These are phyloP conservation scores for Tor tambroides DNA, from an alignment of 2,113 vertebrate species.

Conservation along the genomic window DNA sequence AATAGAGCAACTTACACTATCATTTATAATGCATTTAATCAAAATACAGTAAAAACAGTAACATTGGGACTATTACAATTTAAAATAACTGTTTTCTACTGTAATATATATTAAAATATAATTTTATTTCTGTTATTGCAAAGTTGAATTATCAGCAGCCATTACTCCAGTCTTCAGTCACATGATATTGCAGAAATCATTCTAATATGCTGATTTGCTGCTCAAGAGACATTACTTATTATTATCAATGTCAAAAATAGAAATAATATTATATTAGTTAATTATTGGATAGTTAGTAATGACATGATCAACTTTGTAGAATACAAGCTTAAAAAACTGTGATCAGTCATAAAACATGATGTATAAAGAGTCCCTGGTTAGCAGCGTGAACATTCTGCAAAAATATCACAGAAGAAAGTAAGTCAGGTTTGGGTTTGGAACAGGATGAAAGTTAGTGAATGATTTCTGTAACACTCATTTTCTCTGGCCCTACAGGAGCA, in stretches of 20 bases:
- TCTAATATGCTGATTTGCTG: too few relatives aligned
- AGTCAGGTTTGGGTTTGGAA: not conserved
- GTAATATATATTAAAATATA: not conserved
- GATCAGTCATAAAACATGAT: not conserved
- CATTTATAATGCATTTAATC: not conserved
- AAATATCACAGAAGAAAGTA: not conserved
- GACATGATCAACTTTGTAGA: not conserved
- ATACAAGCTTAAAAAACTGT: not conserved
- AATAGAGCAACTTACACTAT: not conserved
- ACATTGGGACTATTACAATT: too few relatives aligned
- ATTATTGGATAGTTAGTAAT: not conserved
- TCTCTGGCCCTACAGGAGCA: conserved; percentile 79
- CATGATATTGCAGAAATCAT: not conserved
- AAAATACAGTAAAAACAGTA: too few relatives aligned
- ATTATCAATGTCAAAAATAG: not conserved
- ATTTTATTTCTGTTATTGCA: not conserved
- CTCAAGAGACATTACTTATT: too few relatives aligned
- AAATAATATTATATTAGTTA: not conserved
- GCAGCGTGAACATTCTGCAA: not conserved
- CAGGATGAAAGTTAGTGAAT: not conserved
- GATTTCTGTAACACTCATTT: not conserved
- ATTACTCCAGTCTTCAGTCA: not conserved
- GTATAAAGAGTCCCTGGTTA: not conserved
- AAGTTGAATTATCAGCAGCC: not conserved
- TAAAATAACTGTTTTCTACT: not conserved